phyloP scores from a whole-genome alignment of 2,888 invertebrate species.

The Drosophila diplacantha region DNA sequence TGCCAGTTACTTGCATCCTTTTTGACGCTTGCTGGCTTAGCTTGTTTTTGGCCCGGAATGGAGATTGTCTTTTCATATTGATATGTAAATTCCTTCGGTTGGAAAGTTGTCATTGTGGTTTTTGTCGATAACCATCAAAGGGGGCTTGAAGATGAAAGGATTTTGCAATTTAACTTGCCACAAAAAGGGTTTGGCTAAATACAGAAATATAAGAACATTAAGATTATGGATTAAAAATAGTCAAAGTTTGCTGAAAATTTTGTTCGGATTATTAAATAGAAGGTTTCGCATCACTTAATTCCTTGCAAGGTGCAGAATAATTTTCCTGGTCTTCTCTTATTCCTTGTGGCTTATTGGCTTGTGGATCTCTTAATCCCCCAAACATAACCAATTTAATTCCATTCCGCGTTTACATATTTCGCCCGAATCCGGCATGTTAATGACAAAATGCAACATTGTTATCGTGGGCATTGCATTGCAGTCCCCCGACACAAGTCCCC shows the following conservation, averaged over 20 bases:
- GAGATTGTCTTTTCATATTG: slow-evolving; percentile 42
- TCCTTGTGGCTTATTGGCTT: not conserved
- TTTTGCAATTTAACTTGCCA: not conserved
- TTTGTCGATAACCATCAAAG: slow-evolving; percentile 4
- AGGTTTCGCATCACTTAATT: not conserved
- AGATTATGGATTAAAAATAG: too few relatives aligned
- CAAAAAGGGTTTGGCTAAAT: not conserved
- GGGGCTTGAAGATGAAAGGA: not conserved
- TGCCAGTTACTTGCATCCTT: slow-evolving; percentile 37
- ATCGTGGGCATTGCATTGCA: slow-evolving; percentile 18
- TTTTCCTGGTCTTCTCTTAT: not conserved
- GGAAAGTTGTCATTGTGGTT: slow-evolving; percentile 47
- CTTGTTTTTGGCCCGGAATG: slow-evolving; percentile 29
- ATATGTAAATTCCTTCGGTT: slow-evolving; percentile 54
- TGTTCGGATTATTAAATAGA: not conserved
- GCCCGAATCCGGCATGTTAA: slow-evolving; percentile 28
- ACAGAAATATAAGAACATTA: not conserved
- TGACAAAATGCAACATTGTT: slow-evolving; percentile 23
- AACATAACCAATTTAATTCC: slow-evolving; percentile 13
- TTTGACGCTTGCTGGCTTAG: slow-evolving; percentile 46
- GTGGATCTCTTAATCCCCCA: slow-evolving; percentile 12
- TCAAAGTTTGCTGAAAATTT: not conserved
- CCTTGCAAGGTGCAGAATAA: not conserved
- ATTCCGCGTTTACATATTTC: slow-evolving; percentile 15
- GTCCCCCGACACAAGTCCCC: not conserved